phyloP scores from a whole-genome alignment of 2,888 invertebrate species.

The Sarcophaga subvicina region DNA sequence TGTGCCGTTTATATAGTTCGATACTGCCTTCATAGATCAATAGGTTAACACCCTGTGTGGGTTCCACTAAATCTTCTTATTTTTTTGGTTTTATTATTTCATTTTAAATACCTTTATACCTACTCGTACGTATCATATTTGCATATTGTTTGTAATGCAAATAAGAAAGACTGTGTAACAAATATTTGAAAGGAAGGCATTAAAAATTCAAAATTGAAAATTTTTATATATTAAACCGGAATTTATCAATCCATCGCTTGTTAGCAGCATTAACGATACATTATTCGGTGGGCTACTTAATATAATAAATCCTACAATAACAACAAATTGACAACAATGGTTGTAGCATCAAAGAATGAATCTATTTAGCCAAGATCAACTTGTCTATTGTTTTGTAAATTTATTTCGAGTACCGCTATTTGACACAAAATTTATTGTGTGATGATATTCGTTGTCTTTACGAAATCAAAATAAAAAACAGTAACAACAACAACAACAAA shows the following conservation, averaged over 20 bases:
- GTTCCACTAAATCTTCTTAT: too few relatives aligned
- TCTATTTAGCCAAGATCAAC: neutral
- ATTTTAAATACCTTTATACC: too few relatives aligned
- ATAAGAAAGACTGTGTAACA: too few relatives aligned
- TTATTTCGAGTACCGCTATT: constrained; percentile 73
- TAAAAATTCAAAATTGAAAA: too few relatives aligned
- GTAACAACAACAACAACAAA: neutral
- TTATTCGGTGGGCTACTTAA: neutral
- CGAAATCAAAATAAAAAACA: neutral
- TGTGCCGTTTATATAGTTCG: too few relatives aligned
- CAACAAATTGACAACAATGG: neutral
- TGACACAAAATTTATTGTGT: constrained; percentile 73
- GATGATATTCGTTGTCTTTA: neutral
- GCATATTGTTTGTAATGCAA: too few relatives aligned
- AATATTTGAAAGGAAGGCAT: too few relatives aligned
- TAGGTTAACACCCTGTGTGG: too few relatives aligned
- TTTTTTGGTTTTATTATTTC: too few relatives aligned
- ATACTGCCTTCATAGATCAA: too few relatives aligned
- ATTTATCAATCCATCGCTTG: neutral
- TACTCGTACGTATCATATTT: too few relatives aligned
- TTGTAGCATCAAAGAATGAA: too few relatives aligned
- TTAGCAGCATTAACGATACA: neutral
- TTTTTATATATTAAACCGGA: neutral
- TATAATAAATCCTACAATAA: neutral
- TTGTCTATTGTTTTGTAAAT: constrained; percentile 23